Evolutionary conservation across 2,797 vertebrate genomes (phyloP).

Genomic region (Sternotherus odoratus): DNA sequence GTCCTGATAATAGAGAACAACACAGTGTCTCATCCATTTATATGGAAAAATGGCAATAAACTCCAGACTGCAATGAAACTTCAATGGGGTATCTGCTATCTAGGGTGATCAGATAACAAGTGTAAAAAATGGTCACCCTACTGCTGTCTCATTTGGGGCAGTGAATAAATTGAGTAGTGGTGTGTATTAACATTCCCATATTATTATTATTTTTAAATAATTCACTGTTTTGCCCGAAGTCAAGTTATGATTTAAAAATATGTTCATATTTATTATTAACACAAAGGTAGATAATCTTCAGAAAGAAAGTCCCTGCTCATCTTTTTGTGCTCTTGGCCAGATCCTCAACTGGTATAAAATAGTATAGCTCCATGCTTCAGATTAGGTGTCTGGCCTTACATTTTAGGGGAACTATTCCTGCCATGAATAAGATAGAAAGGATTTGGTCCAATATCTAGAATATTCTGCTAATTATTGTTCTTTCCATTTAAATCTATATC

Average conservation of each 20-base stretch:
- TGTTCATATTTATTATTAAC: background rate
- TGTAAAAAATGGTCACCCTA: too few species aligned
- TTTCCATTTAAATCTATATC: background rate
- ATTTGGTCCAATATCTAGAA: background rate
- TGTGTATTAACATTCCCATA: background rate
- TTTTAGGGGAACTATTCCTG: background rate
- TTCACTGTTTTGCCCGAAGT: background rate
- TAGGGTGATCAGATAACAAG: background rate
- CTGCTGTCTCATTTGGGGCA: background rate
- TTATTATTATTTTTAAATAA: background rate
- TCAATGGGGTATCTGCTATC: rapidly evolving
- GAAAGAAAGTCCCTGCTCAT: background rate
- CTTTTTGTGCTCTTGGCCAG: background rate
- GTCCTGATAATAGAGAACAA: background rate
- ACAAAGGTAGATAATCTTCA: background rate
- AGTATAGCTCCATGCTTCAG: background rate
- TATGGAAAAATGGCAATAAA: background rate
- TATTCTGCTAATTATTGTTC: background rate
- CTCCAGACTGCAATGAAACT: background rate
- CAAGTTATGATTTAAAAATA: background rate
- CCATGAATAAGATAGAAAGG: background rate
- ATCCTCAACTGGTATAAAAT: background rate
- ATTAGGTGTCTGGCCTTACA: background rate
- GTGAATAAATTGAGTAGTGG: background rate
- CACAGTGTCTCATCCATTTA: background rate